phyloP scores from a whole-genome alignment of 2,797 vertebrate species.

The Hemitrygon akajei region DNA sequence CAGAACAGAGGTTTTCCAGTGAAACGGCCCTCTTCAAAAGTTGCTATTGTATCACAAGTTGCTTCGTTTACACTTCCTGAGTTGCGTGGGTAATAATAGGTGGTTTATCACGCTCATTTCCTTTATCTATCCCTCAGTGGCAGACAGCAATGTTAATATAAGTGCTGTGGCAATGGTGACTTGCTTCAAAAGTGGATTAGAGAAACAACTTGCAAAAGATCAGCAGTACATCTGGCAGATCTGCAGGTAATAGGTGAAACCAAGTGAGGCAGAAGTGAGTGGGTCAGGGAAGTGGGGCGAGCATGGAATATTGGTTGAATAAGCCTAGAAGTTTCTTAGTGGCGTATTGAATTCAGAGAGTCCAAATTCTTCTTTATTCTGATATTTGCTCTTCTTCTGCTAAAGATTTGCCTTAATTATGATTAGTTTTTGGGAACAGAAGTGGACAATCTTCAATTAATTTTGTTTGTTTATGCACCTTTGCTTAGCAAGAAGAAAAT shows the following conservation, averaged over 20 bases:
- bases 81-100: background rate
- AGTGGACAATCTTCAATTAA: background rate
- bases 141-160: background rate
- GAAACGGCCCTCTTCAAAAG: background rate
- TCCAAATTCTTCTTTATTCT: background rate
- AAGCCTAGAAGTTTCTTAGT: background rate
- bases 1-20: background rate
- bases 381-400: background rate
- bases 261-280: no score
- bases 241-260: no score
- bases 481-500: background rate
- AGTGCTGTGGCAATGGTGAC: background rate
- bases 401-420: background rate
- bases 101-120: background rate
- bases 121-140: background rate
- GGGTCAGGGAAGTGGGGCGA: background rate
- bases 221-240: background rate
- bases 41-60: background rate
- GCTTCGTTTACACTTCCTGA: background rate
- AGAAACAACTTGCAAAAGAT: background rate
- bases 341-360: background rate
- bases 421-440: background rate
- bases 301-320: background rate
- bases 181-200: background rate
- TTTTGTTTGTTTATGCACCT: background rate